These are phyloP conservation scores for Platygyra sinensis DNA, from an alignment of 64 coral and sea anemone species.

Conservation along the genomic window DNA sequence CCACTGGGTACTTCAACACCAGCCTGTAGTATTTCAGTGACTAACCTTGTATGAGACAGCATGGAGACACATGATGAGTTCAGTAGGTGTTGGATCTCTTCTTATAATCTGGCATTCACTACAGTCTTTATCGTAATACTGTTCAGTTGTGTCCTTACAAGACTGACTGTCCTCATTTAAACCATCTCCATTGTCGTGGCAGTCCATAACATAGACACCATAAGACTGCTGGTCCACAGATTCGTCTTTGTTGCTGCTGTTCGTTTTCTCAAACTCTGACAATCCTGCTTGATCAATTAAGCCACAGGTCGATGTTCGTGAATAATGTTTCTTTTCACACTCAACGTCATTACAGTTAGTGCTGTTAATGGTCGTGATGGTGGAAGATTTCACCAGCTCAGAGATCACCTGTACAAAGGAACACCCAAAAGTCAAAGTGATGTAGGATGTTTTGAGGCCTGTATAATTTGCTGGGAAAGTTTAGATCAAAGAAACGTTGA, in stretches of 20 bases:
- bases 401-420: slow-evolving; percentile 1
- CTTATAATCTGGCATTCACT: slow-evolving; percentile 78
- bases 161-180: not conserved
- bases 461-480: too few relatives aligned
- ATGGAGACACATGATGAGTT: slow-evolving; percentile 94
- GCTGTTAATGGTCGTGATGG: not conserved
- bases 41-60: slow-evolving; percentile 87
- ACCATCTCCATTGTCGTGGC: not conserved
- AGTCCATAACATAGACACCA: not conserved
- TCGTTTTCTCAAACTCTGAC: not conserved
- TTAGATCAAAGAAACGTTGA: too few relatives aligned
- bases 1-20: too few relatives aligned
- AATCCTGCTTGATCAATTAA: too few relatives aligned
- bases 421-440: not conserved
- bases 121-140: slow-evolving; percentile 64
- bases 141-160: not conserved
- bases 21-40: not conserved
- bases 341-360: not conserved
- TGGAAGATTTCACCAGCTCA: not conserved
- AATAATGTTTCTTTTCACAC: too few relatives aligned
- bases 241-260: not conserved
- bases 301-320: too few relatives aligned
- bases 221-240: not conserved
- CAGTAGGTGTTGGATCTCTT: slow-evolving; percentile 72
- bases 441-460: too few relatives aligned